These are phyloP conservation scores for Dendroctonus valens DNA, from an alignment of 1,140 invertebrate genomes.

Conservation along the genomic window DNA sequence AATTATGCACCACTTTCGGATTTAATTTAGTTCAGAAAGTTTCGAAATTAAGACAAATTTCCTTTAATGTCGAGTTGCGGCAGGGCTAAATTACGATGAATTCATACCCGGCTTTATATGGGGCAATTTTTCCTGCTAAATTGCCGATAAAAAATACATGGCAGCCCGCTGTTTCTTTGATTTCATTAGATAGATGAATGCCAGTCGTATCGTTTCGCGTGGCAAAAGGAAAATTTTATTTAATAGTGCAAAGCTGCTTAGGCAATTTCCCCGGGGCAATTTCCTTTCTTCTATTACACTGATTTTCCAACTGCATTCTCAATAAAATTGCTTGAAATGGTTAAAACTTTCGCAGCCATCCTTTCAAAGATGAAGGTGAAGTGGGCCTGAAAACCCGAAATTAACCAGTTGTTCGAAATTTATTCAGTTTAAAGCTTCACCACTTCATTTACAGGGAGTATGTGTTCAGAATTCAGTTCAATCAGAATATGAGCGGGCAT, in stretches of 20 bases:
- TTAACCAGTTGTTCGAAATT: too few species aligned
- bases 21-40: constrained; percentile 29
- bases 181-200: constrained; percentile 17
- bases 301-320: too few species aligned
- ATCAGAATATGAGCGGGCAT: too few species aligned
- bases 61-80: constrained; percentile 14
- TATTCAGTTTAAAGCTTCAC: too few species aligned
- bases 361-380: too few species aligned
- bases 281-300: neutral
- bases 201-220: neutral
- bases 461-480: too few species aligned
- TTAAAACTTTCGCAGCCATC: too few species aligned
- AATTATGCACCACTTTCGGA: constrained; percentile 29
- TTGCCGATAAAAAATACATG: constrained; percentile 22
- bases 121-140: constrained; percentile 16
- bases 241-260: constrained; percentile 2
- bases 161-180: neutral
- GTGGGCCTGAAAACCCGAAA: too few species aligned
- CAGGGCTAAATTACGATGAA: constrained; percentile 24
- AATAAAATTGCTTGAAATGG: too few species aligned
- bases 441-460: too few species aligned
- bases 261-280: constrained; percentile 3
- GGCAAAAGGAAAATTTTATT: constrained; percentile 1
- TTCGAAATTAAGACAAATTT: constrained; percentile 31
- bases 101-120: constrained; percentile 21